These are phyloP conservation scores for Chelonoidis abingdonii DNA, from an alignment of 2,113 vertebrate genomes.

Conservation along the genomic window DNA sequence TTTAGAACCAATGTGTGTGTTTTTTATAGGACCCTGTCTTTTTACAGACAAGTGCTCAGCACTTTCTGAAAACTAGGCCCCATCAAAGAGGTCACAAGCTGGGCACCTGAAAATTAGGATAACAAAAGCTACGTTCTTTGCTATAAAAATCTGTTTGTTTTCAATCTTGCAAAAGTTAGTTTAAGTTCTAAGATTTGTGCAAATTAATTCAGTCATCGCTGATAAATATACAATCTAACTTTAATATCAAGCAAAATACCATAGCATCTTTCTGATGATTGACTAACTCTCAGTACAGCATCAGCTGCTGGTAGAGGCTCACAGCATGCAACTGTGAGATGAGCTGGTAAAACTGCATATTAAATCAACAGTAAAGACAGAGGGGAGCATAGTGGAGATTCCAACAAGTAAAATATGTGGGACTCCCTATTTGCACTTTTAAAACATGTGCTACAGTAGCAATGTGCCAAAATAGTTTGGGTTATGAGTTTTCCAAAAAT, in stretches of 20 bases:
- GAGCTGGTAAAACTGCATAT: neutral
- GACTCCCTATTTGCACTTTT: neutral
- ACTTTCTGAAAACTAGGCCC: neutral
- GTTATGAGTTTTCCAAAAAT: neutral
- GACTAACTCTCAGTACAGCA: neutral
- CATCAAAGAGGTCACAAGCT: neutral
- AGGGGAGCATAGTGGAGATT: neutral
- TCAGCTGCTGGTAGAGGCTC: neutral
- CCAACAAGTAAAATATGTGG: neutral
- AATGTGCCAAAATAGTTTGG: neutral
- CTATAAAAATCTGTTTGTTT: neutral
- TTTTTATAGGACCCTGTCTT: neutral
- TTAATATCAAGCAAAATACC: neutral
- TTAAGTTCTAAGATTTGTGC: neutral
- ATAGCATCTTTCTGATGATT: neutral
- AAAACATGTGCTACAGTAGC: neutral
- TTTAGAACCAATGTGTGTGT: neutral
- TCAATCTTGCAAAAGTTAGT: neutral
- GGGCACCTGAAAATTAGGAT: no score
- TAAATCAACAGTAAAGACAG: neutral
- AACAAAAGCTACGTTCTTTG: neutral
- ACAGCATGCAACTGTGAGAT: neutral
- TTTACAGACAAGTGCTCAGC: neutral
- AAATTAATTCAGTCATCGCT: neutral
- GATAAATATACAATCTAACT: neutral